Percentiles rank a stretch among this genome's conserved stretches.
Evolutionary conservation across 1,140 invertebrate species (phyloP).

Genomic region (Lethrus apterus): DNA sequence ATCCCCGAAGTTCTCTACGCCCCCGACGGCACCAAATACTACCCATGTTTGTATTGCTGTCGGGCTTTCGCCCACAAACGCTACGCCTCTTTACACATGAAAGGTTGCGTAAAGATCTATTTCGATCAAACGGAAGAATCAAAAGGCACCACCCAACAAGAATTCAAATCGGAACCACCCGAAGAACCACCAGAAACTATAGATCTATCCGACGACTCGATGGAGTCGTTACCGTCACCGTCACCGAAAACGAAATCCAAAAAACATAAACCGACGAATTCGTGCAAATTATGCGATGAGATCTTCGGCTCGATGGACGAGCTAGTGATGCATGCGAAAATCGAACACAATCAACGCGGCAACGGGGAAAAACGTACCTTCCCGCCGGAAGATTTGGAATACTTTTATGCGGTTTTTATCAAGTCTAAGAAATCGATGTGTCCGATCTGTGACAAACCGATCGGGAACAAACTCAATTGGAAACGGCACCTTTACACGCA

Average conservation of each 20-base stretch:
- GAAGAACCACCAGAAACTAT: too few relatives aligned
- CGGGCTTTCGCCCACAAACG: slow-evolving; percentile 7
- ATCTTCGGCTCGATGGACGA: slow-evolving; percentile 3
- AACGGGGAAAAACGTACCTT: slow-evolving; percentile 1
- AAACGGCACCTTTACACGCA: slow-evolving; percentile 5
- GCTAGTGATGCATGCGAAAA: slow-evolving; percentile 5
- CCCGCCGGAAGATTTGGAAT: slow-evolving; percentile 5
- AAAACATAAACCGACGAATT: slow-evolving; percentile 2
- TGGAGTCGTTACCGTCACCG: slow-evolving; percentile 1
- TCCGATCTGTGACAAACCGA: slow-evolving; percentile 4
- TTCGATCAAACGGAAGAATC: not conserved
- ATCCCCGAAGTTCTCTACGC: slow-evolving; percentile 9
- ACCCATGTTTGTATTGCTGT: slow-evolving; percentile 8
- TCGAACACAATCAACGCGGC: slow-evolving; percentile 5
- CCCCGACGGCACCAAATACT: slow-evolving; percentile 3
- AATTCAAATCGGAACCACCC: too few relatives aligned
- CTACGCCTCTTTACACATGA: slow-evolving; percentile 3
- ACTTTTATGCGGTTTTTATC: slow-evolving; percentile 1
- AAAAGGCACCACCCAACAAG: not conserved
- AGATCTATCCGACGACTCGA: not conserved
- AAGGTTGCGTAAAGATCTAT: slow-evolving; percentile 2
- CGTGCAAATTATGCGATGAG: slow-evolving; percentile 8
- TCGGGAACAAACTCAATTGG: slow-evolving; percentile 7
- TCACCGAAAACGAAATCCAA: not conserved
- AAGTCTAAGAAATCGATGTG: slow-evolving; percentile 2